These are phyloP conservation scores for Indri indri DNA, from an alignment of 2,113 vertebrate genomes.

Conservation along the genomic window DNA sequence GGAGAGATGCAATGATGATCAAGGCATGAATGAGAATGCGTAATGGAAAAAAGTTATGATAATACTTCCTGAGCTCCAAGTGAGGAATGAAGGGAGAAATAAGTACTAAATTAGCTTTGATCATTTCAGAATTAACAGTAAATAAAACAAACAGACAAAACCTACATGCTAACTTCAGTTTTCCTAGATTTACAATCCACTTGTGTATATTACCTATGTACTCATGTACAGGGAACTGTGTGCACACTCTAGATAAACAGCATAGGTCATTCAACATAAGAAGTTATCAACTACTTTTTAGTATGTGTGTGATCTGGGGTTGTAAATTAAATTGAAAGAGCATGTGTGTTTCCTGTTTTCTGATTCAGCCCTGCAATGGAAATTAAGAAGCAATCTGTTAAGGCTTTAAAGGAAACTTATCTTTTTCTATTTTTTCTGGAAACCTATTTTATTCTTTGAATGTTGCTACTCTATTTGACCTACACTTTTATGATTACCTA, in stretches of 20 bases:
- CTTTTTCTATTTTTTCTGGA: not conserved
- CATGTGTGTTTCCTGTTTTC: not conserved
- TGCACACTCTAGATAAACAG: not conserved
- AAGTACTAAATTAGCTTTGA: not conserved
- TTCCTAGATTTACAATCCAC: not conserved
- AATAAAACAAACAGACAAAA: not conserved
- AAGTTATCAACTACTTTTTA: not conserved
- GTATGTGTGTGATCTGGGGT: not conserved
- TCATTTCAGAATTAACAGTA: not conserved
- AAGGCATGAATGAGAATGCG: not conserved
- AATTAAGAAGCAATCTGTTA: not conserved
- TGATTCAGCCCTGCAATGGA: not conserved
- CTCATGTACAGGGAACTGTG: fast-evolving
- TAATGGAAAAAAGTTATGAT: not conserved
- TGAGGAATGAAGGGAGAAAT: not conserved
- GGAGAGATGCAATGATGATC: not conserved
- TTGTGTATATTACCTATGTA: not conserved
- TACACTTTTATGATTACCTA: not conserved
- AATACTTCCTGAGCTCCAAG: not conserved
- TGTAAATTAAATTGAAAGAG: not conserved
- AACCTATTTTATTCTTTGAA: not conserved
- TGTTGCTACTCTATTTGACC: not conserved
- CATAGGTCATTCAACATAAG: not conserved
- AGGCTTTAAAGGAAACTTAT: not conserved
- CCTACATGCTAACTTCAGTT: not conserved